phyloP scores from a whole-genome alignment of 23 tunicate species.

The Ciona savignyi region DNA sequence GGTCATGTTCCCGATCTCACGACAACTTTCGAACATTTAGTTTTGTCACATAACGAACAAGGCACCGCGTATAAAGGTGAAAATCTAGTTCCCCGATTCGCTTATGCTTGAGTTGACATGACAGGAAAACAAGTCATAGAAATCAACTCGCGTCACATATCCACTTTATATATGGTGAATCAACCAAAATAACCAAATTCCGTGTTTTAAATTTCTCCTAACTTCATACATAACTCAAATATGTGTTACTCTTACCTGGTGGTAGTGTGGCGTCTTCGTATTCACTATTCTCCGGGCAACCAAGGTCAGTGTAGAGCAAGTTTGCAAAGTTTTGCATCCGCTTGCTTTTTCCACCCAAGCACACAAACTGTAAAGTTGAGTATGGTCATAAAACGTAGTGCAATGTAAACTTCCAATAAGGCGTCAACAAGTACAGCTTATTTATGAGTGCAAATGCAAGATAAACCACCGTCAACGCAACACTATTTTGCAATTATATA shows the following conservation, averaged over 20 bases:
- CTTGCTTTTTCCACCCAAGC: conserved; percentile 61
- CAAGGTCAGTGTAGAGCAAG: conserved; percentile 30
- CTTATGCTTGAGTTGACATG: too few relatives aligned
- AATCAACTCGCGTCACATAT: too few relatives aligned
- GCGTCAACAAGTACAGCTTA: not conserved
- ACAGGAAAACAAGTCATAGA: too few relatives aligned
- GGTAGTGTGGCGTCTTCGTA: conserved; percentile 11
- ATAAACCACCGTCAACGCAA: not conserved
- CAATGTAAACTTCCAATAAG: not conserved
- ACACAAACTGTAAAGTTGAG: conserved; percentile 68
- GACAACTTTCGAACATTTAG: too few relatives aligned
- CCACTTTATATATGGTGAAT: too few relatives aligned
- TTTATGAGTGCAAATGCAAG: not conserved
- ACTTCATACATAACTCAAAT: too few relatives aligned
- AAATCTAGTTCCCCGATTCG: too few relatives aligned
- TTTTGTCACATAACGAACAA: too few relatives aligned
- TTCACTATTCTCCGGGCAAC: conserved; percentile 37
- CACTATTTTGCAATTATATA: not conserved
- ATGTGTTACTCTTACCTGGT: conserved; percentile 23
- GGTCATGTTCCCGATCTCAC: too few relatives aligned
- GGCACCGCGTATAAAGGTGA: too few relatives aligned
- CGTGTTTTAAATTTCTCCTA: too few relatives aligned
- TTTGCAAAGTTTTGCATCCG: conserved; percentile 69
- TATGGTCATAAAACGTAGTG: not conserved
- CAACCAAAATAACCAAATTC: too few relatives aligned